Evolutionary conservation across 1,140 invertebrate genomes (phyloP), one percentile per base, ranked within the genome.

Genomic region (Drosophila eugracilis): DNA sequence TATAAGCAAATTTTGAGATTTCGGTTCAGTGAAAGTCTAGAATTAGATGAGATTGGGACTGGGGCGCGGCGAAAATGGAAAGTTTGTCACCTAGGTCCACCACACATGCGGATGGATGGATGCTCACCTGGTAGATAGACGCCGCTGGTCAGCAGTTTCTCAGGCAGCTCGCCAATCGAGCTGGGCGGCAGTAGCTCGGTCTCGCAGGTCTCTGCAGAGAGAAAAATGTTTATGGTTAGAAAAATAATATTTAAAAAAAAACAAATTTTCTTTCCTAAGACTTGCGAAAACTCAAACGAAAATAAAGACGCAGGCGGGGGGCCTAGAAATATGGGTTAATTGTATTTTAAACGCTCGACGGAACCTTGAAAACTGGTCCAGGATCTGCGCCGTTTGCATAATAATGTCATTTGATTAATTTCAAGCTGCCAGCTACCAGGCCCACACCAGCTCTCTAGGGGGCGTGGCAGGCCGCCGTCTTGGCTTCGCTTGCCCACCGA

Each of bases 91-190:
- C 52, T 66, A 39, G 36, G 42, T 60, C n/a, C 34, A 32, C 24
- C 24, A 19, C 24, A 19, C 22, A 49, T 53, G 30, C 30, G 19
- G 41, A 37, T 37, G 28, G 30, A 32, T 32, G 36, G 36, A 53
- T 49, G 89, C 85, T 89, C 92, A 94, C 93, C 93, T 92, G 93
- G 93, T 76, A 94, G 86, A 89, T 93, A 93, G 65, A 93, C 93
- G 44, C 93, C 93, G 52, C 93, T 92, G 91, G 93, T 92, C 34
- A 93, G 80, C 44, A 93, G 77, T 75, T 93, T 93, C 76, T 93
- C 93, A 49, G 93, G 93, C 60, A 94, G 77, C 72, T 94, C 93
- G 12, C 84, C 84, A 77, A 94, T 93, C 21, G 90, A 91, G 75
- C 90, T 92, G 36, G 93, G 93, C 49, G 90, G 78, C 45, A 89